phyloP scores from a whole-genome alignment of 2,113 vertebrate genomes.

The Acanthisitta chloris region DNA sequence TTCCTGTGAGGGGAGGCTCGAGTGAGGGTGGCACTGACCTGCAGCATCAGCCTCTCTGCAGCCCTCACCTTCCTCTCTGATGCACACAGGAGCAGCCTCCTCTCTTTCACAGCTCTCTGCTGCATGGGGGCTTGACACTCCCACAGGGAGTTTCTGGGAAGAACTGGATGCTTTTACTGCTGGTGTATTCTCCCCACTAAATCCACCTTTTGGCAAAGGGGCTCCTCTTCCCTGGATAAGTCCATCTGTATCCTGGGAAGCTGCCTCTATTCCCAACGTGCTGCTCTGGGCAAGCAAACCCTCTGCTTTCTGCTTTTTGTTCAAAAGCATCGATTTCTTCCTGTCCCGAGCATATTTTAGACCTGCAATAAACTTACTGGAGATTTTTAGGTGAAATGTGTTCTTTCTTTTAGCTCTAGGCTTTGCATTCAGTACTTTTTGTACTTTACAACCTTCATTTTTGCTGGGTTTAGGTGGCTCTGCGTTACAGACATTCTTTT shows the following conservation, averaged over 20 bases:
- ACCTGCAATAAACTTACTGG: slow-evolving; percentile 31
- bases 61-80: neutral
- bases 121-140: neutral
- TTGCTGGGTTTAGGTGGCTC: neutral
- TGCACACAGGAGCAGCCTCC: neutral
- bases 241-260: neutral
- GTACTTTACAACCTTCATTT: neutral
- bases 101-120: neutral
- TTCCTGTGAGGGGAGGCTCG: neutral
- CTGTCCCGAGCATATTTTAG: slow-evolving; percentile 22
- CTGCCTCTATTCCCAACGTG: neutral
- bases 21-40: neutral
- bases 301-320: slow-evolving; percentile 4
- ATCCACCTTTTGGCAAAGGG: neutral
- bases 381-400: neutral
- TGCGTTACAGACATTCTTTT: neutral
- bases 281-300: neutral
- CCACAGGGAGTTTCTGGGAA: neutral
- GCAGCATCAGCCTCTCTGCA: neutral
- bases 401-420: neutral
- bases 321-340: slow-evolving; percentile 39
- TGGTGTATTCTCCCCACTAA: neutral
- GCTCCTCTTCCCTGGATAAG: neutral
- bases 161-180: neutral
- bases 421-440: neutral